Evolutionary conservation across 2,888 invertebrate genomes (phyloP), one percentile per base, ranked within the genome.

Genomic region (Hymenopus coronatus): DNA sequence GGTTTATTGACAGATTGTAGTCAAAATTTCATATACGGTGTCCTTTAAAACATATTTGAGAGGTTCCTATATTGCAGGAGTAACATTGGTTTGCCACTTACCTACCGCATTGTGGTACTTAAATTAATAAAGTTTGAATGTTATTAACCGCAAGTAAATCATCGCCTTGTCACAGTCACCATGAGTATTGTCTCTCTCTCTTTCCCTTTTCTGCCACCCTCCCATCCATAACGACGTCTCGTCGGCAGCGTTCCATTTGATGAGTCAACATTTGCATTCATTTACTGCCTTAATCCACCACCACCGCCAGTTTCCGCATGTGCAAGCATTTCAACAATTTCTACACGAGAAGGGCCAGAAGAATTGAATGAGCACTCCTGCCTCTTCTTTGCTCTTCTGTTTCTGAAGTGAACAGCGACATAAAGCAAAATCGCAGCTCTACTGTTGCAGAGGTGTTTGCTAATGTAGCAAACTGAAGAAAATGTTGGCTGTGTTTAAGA

Each of bases 201-300:
- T 83, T 27, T 30, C 40, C 54, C 40, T 46, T 27, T 28, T 30
- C 28, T 83, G 30, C 46, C 85, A 85, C 46, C 85, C 28, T 83
- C 25, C n/a, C 40, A 25, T 83, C 30, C 40, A 27, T 30, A 70
- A 84, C 84, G 33, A 84, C 81, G 85, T 85, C 46, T 54, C 46
- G 85, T 85, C 87, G 27, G 88, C 86, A 54, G 89, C 54, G 88
- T 89, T 70, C 90, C 89, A 89, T 90, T 88, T 89, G 88, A 87
- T 89, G 90, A 89, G 90, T 90, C 90, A 90, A 90, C 90, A 90
- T 90, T 89, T 89, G 89, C 89, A 87, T 89, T 87, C 85, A 90
- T 89, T 90, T 89, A 86, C 84, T 82, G 88, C 82, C 89, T 88
- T 87, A 85, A 88, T 88, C 90, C 85, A 54, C 88, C 84, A 83